phyloP scores from a whole-genome alignment of 2,888 invertebrate genomes.

The Mycalesis mineus region DNA sequence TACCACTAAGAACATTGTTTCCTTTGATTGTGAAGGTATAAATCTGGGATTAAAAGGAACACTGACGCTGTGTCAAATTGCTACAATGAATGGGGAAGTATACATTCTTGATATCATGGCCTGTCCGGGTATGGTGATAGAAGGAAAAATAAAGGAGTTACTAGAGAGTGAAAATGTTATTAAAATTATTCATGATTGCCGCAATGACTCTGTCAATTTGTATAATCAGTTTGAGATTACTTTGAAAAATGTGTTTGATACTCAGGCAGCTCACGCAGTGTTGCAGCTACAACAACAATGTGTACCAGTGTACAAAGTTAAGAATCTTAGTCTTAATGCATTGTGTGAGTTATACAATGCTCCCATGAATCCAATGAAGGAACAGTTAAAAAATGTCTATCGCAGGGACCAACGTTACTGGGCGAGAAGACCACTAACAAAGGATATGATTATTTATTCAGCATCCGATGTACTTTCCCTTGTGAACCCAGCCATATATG shows the following conservation, averaged over 20 bases:
- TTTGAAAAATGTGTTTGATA: slow-evolving; percentile 92
- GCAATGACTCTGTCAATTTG: slow-evolving; percentile 93
- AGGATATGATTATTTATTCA: slow-evolving; percentile 94
- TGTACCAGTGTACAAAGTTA: slow-evolving; percentile 95
- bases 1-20: slow-evolving; percentile 81
- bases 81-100: slow-evolving; percentile 88
- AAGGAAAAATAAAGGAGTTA: slow-evolving; percentile 87
- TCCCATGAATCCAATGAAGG: slow-evolving; percentile 93
- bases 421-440: slow-evolving; percentile 91
- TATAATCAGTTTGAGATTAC: slow-evolving; percentile 91
- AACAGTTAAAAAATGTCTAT: slow-evolving; percentile 91
- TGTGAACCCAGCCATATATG: slow-evolving; percentile 90
- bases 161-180: slow-evolving; percentile 88
- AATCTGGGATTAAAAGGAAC: slow-evolving; percentile 93
- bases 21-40: slow-evolving; percentile 95
- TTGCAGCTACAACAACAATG: slow-evolving; percentile 92
- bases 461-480: slow-evolving; percentile 92
- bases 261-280: slow-evolving; percentile 95
- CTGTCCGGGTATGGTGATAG: slow-evolving; percentile 86
- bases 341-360: slow-evolving; percentile 93
- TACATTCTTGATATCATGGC: slow-evolving; percentile 93
- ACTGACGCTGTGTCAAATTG: slow-evolving; percentile 90
- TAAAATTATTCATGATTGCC: slow-evolving; percentile 95
- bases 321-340: slow-evolving; percentile 93
- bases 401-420: slow-evolving; percentile 91